A percentile compares a stretch with the other conserved stretches of the same genome.
Conservation (phyloP, 1,140 invertebrate genomes). For the Meteorus sp. region DNA sequence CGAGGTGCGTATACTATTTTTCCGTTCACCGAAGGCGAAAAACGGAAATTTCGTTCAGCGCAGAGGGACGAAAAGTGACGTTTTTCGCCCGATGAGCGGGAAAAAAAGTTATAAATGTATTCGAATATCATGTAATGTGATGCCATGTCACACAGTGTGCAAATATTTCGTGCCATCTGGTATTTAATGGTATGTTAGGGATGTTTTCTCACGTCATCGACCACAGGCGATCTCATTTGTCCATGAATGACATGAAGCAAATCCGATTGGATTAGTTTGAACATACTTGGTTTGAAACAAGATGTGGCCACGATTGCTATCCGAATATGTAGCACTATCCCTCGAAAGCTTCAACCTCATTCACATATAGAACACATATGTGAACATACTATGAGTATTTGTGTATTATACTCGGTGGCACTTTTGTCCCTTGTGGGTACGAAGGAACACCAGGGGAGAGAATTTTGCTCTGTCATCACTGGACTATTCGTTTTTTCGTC, state of each 20-base stretch:
- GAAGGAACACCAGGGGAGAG: neutral
- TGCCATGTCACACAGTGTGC: neutral
- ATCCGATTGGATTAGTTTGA: constrained; percentile 9
- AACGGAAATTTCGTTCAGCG: too few relatives aligned
- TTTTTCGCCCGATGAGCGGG: too few relatives aligned
- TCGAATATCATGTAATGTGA: too few relatives aligned
- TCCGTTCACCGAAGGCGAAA: too few relatives aligned
- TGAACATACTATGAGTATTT: too few relatives aligned
- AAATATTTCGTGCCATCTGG: constrained; percentile 18
- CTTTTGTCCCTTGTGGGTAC: constrained; percentile 5
- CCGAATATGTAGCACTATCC: too few relatives aligned
- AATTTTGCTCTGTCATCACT: constrained; percentile 37
- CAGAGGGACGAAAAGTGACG: too few relatives aligned
- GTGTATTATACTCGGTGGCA: constrained; percentile 12
- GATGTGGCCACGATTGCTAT: neutral
- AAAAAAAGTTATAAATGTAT: too few relatives aligned
- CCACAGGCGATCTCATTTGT: neutral
- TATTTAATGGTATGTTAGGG: constrained; percentile 13
- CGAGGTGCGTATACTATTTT: too few relatives aligned
- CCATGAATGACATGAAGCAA: neutral
- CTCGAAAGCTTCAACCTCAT: constrained; percentile 14
- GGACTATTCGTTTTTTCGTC: constrained; percentile 36
- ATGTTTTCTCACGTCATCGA: neutral
- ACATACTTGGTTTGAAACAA: constrained; percentile 12
- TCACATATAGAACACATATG: constrained; percentile 18